Evolutionary conservation across 2,888 invertebrate genomes (phyloP).

Genomic region (Dolomedes plantarius): DNA sequence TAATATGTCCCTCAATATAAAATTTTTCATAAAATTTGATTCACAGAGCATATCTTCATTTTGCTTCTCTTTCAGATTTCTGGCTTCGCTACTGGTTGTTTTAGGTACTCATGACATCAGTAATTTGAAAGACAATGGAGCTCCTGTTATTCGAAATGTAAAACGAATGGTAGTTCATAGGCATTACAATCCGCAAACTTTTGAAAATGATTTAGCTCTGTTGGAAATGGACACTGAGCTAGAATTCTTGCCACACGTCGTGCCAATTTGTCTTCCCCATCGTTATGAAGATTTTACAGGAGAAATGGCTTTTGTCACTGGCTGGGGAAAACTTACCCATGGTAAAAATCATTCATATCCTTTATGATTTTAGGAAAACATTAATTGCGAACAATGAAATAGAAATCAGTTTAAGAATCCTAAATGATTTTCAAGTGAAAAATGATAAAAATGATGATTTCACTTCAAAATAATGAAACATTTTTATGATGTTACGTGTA

Average conservation of each 20-base stretch:
- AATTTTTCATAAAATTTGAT: no score
- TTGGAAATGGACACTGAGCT: constrained; percentile 89
- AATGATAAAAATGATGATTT: no score
- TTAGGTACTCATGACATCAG: constrained; percentile 94
- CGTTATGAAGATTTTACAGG: constrained; percentile 86
- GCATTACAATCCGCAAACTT: constrained; percentile 91
- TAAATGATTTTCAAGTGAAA: no score
- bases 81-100: constrained; percentile 92
- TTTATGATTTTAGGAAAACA: no score
- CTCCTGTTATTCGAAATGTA: constrained; percentile 88
- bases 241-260: constrained; percentile 90
- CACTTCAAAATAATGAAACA: no score
- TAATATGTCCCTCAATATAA: no score
- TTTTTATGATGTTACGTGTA: no score
- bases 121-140: constrained; percentile 81
- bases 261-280: constrained; percentile 90
- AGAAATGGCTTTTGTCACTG: constrained; percentile 91
- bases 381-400: no score
- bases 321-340: constrained; percentile 94
- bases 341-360: constrained; percentile 66
- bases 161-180: constrained; percentile 90
- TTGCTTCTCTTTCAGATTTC: constrained; percentile 80
- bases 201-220: constrained; percentile 93
- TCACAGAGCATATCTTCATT: no score
- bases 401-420: no score